Conservation (phyloP, 1,140 invertebrate genomes). For the Elysia chlorotica region DNA sequence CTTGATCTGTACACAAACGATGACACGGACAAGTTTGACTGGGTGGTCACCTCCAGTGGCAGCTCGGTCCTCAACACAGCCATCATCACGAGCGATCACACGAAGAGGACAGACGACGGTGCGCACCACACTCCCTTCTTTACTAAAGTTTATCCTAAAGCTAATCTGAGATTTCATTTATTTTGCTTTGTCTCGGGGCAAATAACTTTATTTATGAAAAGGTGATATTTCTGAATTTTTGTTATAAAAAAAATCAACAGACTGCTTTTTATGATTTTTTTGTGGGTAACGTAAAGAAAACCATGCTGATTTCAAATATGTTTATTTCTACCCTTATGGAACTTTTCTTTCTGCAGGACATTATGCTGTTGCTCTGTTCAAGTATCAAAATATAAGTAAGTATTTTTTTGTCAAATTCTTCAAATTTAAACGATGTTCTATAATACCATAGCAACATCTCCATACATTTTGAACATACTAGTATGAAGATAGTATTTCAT, state of each 20-base stretch:
- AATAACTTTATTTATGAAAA: too few relatives aligned
- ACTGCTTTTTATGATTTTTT: background rate
- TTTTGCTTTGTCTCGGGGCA: too few relatives aligned
- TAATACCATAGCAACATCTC: too few relatives aligned
- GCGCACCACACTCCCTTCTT: background rate
- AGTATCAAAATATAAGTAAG: too few relatives aligned
- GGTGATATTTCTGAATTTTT: background rate
- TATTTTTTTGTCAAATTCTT: too few relatives aligned
- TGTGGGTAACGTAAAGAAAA: background rate
- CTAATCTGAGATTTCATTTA: too few relatives aligned
- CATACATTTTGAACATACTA: too few relatives aligned
- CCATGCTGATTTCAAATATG: too few relatives aligned
- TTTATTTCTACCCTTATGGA: too few relatives aligned
- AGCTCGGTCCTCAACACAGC: background rate
- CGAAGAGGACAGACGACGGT: slow-evolving; percentile 44
- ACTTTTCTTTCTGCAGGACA: slow-evolving; percentile 15
- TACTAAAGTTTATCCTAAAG: too few relatives aligned
- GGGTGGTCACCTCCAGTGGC: slow-evolving; percentile 35
- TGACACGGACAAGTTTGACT: slow-evolving; percentile 49
- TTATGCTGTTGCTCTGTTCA: slow-evolving; percentile 2
- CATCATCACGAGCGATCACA: slow-evolving; percentile 45
- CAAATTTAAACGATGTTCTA: too few relatives aligned
- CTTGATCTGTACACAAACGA: slow-evolving; percentile 45
- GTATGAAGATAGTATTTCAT: too few relatives aligned
- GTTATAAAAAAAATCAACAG: background rate